Percentiles rank a stretch among this genome's conserved stretches.
phyloP scores from a whole-genome alignment of 2,888 invertebrate species.

The Orthonevra nobilis region DNA sequence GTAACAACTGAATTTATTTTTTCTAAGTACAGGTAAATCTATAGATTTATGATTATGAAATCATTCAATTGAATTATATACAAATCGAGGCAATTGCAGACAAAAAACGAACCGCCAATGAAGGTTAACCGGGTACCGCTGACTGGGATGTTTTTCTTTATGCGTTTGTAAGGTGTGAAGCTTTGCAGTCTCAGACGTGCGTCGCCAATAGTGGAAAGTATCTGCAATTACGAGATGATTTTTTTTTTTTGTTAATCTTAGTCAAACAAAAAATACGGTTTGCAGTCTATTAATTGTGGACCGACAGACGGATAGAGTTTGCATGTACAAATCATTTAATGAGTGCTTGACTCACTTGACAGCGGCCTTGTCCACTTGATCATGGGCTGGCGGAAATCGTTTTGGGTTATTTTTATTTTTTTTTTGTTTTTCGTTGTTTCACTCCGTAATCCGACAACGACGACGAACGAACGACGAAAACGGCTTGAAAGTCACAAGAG shows the following conservation, averaged over 20 bases:
- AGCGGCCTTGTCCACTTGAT: conserved; percentile 52
- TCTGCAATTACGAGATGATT: conserved; percentile 2
- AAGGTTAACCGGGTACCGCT: conserved; percentile 25
- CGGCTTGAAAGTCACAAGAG: conserved; percentile 35
- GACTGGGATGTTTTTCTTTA: neutral
- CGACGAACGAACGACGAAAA: neutral
- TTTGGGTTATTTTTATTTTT: neutral
- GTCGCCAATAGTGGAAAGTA: conserved; percentile 21
- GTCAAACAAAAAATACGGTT: conserved; percentile 4
- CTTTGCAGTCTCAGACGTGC: conserved; percentile 27
- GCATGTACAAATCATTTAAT: conserved; percentile 49
- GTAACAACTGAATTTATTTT: neutral
- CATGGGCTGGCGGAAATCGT: conserved; percentile 30
- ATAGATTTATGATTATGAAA: conserved; percentile 50
- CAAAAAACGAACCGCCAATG: conserved; percentile 10
- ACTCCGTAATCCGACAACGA: conserved; percentile 7
- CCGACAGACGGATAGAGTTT: conserved; percentile 5
- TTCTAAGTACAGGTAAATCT: conserved; percentile 29
- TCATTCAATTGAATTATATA: conserved; percentile 16
- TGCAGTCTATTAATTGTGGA: conserved; percentile 30
- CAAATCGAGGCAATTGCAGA: neutral
- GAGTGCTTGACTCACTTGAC: conserved; percentile 44
- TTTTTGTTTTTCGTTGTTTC: conserved; percentile 1
- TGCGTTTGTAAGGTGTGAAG: neutral
- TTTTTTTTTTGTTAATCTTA: neutral